phyloP scores from a whole-genome alignment of 2,797 vertebrate genomes.

The Poeciliopsis presidionis region DNA sequence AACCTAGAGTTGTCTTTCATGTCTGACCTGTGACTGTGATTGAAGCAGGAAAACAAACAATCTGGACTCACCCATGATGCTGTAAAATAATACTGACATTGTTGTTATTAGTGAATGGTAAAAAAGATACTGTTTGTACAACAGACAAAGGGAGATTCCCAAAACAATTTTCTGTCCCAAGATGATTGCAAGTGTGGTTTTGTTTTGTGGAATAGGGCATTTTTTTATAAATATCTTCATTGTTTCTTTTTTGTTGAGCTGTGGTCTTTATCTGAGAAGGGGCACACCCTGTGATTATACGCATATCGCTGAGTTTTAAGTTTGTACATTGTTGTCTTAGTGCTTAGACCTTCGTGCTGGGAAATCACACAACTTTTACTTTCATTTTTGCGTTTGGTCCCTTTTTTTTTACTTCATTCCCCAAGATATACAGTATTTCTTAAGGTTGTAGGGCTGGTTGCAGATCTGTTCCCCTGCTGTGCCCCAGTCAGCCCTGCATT shows the following conservation, averaged over 20 bases:
- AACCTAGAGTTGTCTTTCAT: constrained; percentile 21
- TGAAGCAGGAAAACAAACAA: constrained; percentile 4
- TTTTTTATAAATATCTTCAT: constrained; percentile 31
- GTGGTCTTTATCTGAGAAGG: constrained; percentile 43
- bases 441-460: constrained; percentile 31
- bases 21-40: constrained; percentile 20
- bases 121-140: constrained; percentile 43
- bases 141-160: constrained; percentile 56
- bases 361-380: neutral
- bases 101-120: constrained; percentile 40
- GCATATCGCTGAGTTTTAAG: neutral
- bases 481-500: constrained; percentile 59
- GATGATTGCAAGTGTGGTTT: constrained; percentile 51
- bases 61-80: constrained; percentile 14
- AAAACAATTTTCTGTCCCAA: constrained; percentile 27
- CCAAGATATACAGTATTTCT: constrained; percentile 40
- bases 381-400: constrained; percentile 21
- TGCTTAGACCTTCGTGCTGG: neutral
- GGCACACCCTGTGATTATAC: constrained; percentile 39
- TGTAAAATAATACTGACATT: constrained; percentile 40
- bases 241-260: constrained; percentile 39
- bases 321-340: constrained; percentile 1
- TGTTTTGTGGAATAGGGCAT: constrained; percentile 22
- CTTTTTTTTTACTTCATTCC: constrained; percentile 32
- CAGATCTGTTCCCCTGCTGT: constrained; percentile 48